Evolutionary conservation across 2,888 invertebrate species (phyloP).

Genomic region (Phasia obesa): DNA sequence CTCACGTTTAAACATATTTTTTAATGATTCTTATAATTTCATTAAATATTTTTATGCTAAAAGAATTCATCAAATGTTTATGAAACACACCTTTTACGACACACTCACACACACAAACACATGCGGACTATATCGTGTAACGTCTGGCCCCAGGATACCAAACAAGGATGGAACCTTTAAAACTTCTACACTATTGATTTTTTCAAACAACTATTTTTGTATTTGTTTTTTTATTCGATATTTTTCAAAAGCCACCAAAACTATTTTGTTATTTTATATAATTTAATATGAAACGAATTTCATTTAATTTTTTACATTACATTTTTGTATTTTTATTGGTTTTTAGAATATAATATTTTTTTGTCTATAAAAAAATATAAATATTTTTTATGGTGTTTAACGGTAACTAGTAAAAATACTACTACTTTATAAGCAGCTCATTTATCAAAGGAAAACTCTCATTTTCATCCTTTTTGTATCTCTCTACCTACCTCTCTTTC

Average conservation of each 20-base stretch:
- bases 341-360: constrained; percentile 16
- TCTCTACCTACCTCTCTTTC: neutral
- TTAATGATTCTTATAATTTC: constrained; percentile 1
- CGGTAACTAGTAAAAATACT: constrained; percentile 63
- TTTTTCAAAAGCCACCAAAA: neutral
- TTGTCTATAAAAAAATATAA: constrained; percentile 26
- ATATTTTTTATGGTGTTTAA: constrained; percentile 50
- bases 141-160: constrained; percentile 52
- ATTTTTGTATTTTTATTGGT: neutral
- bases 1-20: neutral
- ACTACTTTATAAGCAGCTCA: constrained; percentile 49
- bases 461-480: constrained; percentile 15
- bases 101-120: constrained; percentile 19
- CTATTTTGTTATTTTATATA: neutral
- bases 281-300: too few relatives aligned
- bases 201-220: constrained; percentile 34
- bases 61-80: constrained; percentile 15
- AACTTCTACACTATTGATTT: constrained; percentile 61
- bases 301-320: too few relatives aligned
- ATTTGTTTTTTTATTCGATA: neutral
- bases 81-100: constrained; percentile 62
- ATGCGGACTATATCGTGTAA: constrained; percentile 12
- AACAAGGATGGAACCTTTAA: constrained; percentile 27
- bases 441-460: constrained; percentile 25
- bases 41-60: neutral